Evolutionary conservation across 2,113 vertebrate species (phyloP).

Genomic region (Pristiophorus japonicus): DNA sequence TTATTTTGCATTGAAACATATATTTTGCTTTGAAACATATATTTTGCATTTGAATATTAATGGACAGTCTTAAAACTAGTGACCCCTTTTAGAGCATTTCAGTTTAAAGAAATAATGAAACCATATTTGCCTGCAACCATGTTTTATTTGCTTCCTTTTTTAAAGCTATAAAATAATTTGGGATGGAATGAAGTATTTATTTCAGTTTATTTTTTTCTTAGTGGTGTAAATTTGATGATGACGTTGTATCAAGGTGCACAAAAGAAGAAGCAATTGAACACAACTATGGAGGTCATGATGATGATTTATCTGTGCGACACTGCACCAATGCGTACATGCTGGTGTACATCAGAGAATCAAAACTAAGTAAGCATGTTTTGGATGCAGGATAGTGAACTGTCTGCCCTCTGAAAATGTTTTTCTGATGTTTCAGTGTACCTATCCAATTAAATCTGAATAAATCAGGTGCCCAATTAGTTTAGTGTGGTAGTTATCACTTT

Average conservation of each 20-base stretch:
- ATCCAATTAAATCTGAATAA: too few species aligned
- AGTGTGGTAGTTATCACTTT: too few species aligned
- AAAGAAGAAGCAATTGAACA: constrained; percentile 98
- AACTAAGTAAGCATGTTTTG: constrained; percentile 72
- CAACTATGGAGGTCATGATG: constrained; percentile 94
- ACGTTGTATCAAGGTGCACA: constrained; percentile 93
- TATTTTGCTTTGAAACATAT: too few species aligned
- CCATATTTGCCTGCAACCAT: not conserved
- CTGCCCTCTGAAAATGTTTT: not conserved
- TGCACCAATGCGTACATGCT: constrained; percentile 98
- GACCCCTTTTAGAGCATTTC: not conserved
- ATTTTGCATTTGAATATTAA: too few species aligned
- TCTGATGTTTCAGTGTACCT: not conserved
- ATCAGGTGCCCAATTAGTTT: too few species aligned
- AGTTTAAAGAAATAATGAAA: not conserved
- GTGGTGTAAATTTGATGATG: constrained; percentile 98
- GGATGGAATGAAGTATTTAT: not conserved
- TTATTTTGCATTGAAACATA: too few species aligned
- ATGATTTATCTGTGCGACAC: constrained; percentile 92
- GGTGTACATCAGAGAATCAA: constrained; percentile 96
- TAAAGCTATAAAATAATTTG: not conserved
- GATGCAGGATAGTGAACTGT: not conserved
- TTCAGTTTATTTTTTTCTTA: constrained; percentile 43
- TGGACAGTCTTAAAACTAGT: not conserved
- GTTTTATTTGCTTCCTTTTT: not conserved